Percentiles rank a stretch among this genome's conserved stretches.
These are phyloP conservation scores for Chouioia cunea DNA, from an alignment of 2,888 invertebrate species.

Conservation along the genomic window DNA sequence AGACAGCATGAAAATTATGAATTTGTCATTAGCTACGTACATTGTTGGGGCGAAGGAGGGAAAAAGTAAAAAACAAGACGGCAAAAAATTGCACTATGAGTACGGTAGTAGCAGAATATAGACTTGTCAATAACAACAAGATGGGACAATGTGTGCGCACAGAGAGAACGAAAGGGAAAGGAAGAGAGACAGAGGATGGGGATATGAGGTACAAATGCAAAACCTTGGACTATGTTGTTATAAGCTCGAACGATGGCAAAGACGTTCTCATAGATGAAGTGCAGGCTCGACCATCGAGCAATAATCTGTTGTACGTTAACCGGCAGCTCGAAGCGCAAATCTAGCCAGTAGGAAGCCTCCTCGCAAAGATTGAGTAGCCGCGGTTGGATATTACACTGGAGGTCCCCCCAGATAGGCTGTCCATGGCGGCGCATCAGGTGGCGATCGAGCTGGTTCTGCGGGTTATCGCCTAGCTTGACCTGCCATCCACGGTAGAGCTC, in stretches of 20 bases:
- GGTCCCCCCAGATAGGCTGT: constrained; percentile 19
- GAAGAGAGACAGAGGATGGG: no score
- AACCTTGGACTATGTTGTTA: constrained; percentile 74
- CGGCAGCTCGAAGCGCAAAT: constrained; percentile 79
- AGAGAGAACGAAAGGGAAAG: no score
- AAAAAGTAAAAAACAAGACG: no score
- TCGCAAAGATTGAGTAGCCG: constrained; percentile 77
- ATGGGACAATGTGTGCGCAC: no score
- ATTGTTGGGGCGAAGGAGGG: no score
- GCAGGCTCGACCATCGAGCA: constrained; percentile 72
- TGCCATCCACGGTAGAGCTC: constrained; percentile 73
- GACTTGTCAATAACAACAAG: no score
- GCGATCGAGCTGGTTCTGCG: constrained; percentile 74
- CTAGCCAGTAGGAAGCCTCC: constrained; percentile 82
- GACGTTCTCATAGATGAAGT: constrained; percentile 79
- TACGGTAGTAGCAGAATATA: no score
- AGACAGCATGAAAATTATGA: no score
- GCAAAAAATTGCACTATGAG: no score
- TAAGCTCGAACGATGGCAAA: constrained; percentile 80
- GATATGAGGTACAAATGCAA: no score
- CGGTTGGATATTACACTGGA: constrained; percentile 83
- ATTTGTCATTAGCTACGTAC: no score
- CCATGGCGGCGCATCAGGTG: constrained; percentile 80
- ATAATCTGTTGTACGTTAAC: constrained; percentile 76
- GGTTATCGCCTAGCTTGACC: constrained; percentile 74